Evolutionary conservation across 2,888 invertebrate species (phyloP).

Genomic region (Ennomos fuscantarius): DNA sequence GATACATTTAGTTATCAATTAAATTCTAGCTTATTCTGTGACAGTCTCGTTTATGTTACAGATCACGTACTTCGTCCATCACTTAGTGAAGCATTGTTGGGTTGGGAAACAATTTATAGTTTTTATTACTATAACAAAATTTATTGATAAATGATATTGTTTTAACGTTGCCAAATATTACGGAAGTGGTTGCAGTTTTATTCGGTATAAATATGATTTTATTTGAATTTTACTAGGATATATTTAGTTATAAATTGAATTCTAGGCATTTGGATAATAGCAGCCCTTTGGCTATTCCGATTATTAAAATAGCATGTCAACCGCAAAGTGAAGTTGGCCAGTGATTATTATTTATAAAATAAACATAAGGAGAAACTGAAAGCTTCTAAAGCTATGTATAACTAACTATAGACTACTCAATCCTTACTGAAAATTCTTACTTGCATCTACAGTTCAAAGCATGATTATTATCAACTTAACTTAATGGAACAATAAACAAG

Average conservation of each 20-base stretch:
- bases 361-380: neutral
- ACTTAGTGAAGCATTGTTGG: constrained; percentile 17
- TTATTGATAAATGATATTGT: constrained; percentile 4
- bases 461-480: constrained; percentile 36
- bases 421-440: constrained; percentile 17
- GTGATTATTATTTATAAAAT: too few relatives aligned
- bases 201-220: too few relatives aligned
- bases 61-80: constrained; percentile 20
- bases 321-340: too few relatives aligned
- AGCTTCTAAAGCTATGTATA: constrained; percentile 9
- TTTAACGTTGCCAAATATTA: neutral
- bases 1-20: too few relatives aligned
- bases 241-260: too few relatives aligned
- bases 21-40: too few relatives aligned
- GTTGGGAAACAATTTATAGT: constrained; percentile 5
- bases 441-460: constrained; percentile 13
- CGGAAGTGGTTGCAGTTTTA: neutral
- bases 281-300: too few relatives aligned
- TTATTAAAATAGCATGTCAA: too few relatives aligned
- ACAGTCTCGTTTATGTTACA: constrained; percentile 9
- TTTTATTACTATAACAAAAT: constrained; percentile 5
- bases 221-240: too few relatives aligned
- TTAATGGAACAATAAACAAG: constrained; percentile 46
- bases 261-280: too few relatives aligned
- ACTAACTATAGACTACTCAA: constrained; percentile 11